Percentiles rank a stretch among this genome's conserved stretches.
Evolutionary conservation across 2,888 invertebrate genomes (phyloP).

Genomic region (Adineta ricciae): DNA sequence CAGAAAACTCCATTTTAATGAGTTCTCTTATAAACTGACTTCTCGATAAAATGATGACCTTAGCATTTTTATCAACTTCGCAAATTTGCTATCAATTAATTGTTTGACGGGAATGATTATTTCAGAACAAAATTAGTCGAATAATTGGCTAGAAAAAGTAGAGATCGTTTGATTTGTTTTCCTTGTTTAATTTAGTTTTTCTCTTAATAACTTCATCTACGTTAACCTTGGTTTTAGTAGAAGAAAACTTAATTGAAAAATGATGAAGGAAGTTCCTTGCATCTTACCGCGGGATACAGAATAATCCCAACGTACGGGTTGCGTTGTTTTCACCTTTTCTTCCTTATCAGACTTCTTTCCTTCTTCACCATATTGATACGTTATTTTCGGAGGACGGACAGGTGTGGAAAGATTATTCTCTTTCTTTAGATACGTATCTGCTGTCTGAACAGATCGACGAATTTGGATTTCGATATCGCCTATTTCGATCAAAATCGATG

Average conservation of each 20-base stretch:
- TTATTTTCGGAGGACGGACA: neutral
- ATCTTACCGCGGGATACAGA: neutral
- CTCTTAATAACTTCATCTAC: neutral
- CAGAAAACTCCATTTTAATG: too few relatives aligned
- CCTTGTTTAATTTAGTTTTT: neutral
- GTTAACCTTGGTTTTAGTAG: too few relatives aligned
- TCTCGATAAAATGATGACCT: too few relatives aligned
- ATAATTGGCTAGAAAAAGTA: neutral
- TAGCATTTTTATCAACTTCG: too few relatives aligned
- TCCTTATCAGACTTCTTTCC: neutral
- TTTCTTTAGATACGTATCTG: neutral
- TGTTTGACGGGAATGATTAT: too few relatives aligned
- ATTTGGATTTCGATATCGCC: neutral
- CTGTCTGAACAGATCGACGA: neutral
- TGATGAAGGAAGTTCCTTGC: too few relatives aligned
- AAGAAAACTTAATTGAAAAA: too few relatives aligned
- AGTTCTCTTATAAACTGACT: too few relatives aligned
- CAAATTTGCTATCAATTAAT: too few relatives aligned
- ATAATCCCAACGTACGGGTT: neutral
- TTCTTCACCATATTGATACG: neutral
- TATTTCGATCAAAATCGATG: neutral
- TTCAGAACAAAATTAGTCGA: too few relatives aligned
- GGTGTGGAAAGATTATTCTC: neutral
- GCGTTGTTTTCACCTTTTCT: neutral
- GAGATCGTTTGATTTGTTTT: too few relatives aligned